phyloP scores from a whole-genome alignment of 1,140 invertebrate genomes.

The Drosophila busckii region DNA sequence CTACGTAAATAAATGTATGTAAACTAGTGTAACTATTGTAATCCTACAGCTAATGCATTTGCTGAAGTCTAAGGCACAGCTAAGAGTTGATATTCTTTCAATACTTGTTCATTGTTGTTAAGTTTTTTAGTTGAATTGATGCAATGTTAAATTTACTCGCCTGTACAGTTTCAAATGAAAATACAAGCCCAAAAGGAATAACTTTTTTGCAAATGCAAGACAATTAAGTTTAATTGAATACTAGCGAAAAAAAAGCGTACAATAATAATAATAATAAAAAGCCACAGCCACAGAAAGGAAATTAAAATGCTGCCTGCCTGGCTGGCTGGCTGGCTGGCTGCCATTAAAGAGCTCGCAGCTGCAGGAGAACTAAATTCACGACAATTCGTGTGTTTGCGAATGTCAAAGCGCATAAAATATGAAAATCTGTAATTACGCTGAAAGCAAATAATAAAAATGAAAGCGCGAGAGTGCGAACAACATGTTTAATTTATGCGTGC shows the following conservation, averaged over 20 bases:
- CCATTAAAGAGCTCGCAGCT: conserved; percentile 14
- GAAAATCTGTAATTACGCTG: conserved; percentile 45
- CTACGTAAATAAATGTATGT: background rate
- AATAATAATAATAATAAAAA: conserved; percentile 1
- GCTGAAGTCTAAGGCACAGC: conserved; percentile 16
- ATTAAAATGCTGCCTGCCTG: conserved; percentile 18
- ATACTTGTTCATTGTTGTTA: conserved; percentile 2
- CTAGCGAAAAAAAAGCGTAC: conserved; percentile 1
- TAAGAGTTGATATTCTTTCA: conserved; percentile 16
- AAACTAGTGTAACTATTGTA: conserved; percentile 8
- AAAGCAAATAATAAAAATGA: conserved; percentile 29
- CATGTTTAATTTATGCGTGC: conserved; percentile 23
- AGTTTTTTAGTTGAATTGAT: conserved; percentile 4
- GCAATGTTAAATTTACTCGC: background rate
- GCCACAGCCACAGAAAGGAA: conserved; percentile 20
- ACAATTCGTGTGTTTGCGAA: conserved; percentile 8
- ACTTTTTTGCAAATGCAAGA: conserved; percentile 20
- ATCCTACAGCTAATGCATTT: conserved; percentile 3
- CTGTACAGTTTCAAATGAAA: background rate
- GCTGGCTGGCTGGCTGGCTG: too few relatives aligned
- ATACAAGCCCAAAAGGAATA: background rate
- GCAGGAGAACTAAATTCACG: conserved; percentile 23
- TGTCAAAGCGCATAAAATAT: conserved; percentile 34
- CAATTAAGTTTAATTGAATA: conserved; percentile 31
- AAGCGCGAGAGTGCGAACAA: background rate